These are phyloP conservation scores for Sebastes cheni DNA, from an alignment of 2,797 vertebrate species.

Conservation along the genomic window DNA sequence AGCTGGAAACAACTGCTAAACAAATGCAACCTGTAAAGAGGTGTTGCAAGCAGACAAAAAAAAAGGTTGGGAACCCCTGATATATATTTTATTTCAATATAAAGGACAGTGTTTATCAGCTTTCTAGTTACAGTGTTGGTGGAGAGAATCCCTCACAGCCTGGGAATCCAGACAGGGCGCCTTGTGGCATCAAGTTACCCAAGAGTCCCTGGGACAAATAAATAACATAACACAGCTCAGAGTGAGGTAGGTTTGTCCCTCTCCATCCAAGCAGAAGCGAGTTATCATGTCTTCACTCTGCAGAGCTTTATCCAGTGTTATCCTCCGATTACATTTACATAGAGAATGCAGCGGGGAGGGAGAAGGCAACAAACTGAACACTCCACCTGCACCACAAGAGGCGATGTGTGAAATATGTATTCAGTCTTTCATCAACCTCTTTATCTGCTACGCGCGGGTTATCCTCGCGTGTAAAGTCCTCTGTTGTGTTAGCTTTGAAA, in stretches of 20 bases:
- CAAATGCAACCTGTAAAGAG: neutral
- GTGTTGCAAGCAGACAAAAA: neutral
- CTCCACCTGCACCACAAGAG: constrained; percentile 70
- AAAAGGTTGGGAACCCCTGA: too few relatives aligned
- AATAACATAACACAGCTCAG: constrained; percentile 71
- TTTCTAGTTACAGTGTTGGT: constrained; percentile 30
- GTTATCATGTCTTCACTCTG: constrained; percentile 61
- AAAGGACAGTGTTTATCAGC: constrained; percentile 37
- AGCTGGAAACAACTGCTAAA: neutral
- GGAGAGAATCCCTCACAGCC: constrained; percentile 41
- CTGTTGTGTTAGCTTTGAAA: constrained; percentile 78
- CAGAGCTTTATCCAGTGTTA: constrained; percentile 70
- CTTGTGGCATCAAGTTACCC: constrained; percentile 67
- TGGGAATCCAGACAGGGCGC: constrained; percentile 42
- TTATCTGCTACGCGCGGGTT: constrained; percentile 62
- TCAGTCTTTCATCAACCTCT: constrained; percentile 76
- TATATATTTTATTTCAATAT: neutral
- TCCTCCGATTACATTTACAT: constrained; percentile 77
- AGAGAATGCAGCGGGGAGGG: constrained; percentile 59
- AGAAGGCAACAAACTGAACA: constrained; percentile 67
- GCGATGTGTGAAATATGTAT: constrained; percentile 72
- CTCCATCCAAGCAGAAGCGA: constrained; percentile 58
- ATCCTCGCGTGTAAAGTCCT: constrained; percentile 64
- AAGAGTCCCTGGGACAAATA: constrained; percentile 76
- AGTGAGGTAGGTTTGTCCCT: constrained; percentile 53